Percentiles rank a stretch among this genome's conserved stretches.
Evolutionary conservation across 1,140 invertebrate genomes (phyloP).

Genomic region (Heterodera carotae): DNA sequence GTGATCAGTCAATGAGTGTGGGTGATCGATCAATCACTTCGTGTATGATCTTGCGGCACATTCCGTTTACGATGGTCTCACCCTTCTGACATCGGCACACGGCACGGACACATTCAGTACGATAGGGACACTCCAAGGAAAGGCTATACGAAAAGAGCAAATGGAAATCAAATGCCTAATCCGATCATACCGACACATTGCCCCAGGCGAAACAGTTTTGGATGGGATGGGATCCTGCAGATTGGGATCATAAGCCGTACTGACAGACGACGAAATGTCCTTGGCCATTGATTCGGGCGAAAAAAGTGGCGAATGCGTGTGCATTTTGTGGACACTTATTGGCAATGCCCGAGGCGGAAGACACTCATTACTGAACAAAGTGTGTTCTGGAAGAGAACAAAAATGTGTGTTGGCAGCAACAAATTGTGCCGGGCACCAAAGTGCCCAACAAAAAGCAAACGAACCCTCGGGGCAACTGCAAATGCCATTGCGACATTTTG

Average conservation of each 20-base stretch:
- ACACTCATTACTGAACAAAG: constrained; percentile 45
- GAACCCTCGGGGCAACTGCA: constrained; percentile 29
- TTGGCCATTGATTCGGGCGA: constrained; percentile 24
- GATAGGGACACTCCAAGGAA: constrained; percentile 48
- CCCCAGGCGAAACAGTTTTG: constrained; percentile 42
- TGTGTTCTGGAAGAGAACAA: constrained; percentile 24
- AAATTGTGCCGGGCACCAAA: constrained; percentile 24
- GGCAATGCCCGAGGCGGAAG: constrained; percentile 22
- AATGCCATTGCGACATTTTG: constrained; percentile 17
- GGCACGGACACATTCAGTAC: constrained; percentile 50
- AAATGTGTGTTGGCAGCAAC: constrained; percentile 1
- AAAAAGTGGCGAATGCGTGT: constrained; percentile 33
- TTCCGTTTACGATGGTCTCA: constrained; percentile 54
- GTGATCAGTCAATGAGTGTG: constrained; percentile 13
- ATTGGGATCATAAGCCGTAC: neutral
- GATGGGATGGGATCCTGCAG: constrained; percentile 23
- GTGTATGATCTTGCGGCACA: constrained; percentile 48
- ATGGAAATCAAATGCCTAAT: neutral
- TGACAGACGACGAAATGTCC: constrained; percentile 4
- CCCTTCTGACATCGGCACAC: constrained; percentile 44
- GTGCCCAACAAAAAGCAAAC: neutral
- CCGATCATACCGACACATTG: constrained; percentile 33
- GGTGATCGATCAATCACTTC: constrained; percentile 17
- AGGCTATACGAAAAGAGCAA: constrained; percentile 6
- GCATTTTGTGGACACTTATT: constrained; percentile 20